Evolutionary conservation across 2,113 vertebrate genomes (phyloP).

Genomic region (Oryzias celebensis): DNA sequence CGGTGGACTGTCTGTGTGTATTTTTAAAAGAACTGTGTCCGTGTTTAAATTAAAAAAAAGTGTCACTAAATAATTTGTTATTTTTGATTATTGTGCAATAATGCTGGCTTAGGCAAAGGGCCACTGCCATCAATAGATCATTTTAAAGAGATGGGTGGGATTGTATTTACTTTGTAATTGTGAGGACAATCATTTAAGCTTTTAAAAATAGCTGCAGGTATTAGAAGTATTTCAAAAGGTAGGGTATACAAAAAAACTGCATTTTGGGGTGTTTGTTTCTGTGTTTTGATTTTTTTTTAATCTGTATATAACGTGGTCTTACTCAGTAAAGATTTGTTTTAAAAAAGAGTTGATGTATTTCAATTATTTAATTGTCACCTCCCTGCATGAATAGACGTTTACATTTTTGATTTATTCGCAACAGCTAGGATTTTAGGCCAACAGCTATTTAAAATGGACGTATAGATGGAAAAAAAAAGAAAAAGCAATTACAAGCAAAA

Average conservation of each 20-base stretch:
- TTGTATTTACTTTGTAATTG: constrained; percentile 20
- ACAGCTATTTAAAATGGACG: too few species aligned
- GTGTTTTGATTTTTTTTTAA: constrained; percentile 21
- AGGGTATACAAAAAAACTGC: not conserved
- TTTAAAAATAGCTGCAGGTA: constrained; percentile 18
- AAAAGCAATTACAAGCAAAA: too few species aligned
- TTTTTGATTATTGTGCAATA: constrained; percentile 68
- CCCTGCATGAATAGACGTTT: too few species aligned
- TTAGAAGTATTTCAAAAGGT: constrained; percentile 7
- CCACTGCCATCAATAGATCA: constrained; percentile 16
- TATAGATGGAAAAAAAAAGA: too few species aligned
- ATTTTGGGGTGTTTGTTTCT: not conserved
- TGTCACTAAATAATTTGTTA: constrained; percentile 61
- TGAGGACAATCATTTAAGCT: constrained; percentile 64
- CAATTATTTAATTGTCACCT: not conserved
- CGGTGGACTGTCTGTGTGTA: constrained; percentile 45
- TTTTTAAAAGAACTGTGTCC: constrained; percentile 56
- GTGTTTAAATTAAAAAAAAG: constrained; percentile 52
- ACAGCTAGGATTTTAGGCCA: too few species aligned
- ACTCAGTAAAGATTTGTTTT: constrained; percentile 51
- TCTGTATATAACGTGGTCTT: constrained; percentile 74
- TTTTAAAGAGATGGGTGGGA: constrained; percentile 4
- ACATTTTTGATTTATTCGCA: too few species aligned
- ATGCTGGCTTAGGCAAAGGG: constrained; percentile 35
- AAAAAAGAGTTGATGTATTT: constrained; percentile 9